A percentile compares a stretch with the other conserved stretches of the same genome.
Conservation (phyloP, 2,797 vertebrate species). For the Cephalopachus bancanus region DNA sequence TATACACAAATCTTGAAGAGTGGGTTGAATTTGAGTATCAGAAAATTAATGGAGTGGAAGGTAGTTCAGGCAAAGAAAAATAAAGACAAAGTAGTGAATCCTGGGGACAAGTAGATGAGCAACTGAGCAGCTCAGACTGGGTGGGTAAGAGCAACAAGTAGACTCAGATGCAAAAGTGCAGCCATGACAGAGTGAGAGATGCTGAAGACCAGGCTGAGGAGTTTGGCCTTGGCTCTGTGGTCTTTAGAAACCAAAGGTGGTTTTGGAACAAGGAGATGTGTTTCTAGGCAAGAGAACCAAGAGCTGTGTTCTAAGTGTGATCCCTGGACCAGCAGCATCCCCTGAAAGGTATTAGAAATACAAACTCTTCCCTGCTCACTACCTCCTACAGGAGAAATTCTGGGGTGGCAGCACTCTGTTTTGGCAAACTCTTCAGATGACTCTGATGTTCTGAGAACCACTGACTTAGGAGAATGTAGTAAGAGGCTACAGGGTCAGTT, state of each 20-base stretch:
- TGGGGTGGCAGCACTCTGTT: neutral
- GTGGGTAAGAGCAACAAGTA: rapidly evolving
- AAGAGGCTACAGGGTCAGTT: neutral
- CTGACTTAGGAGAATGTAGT: neutral
- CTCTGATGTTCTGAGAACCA: neutral
- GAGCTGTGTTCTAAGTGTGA: neutral
- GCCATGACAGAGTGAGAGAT: neutral
- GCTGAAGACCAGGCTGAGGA: neutral
- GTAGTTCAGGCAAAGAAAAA: neutral
- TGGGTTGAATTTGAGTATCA: neutral
- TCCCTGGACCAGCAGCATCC: neutral
- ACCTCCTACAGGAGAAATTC: neutral
- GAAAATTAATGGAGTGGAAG: neutral
- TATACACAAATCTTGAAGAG: neutral
- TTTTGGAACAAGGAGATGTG: neutral
- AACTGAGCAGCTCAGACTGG: neutral
- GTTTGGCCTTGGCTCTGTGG: neutral
- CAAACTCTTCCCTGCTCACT: neutral
- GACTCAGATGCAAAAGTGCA: neutral
- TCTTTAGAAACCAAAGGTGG: neutral
- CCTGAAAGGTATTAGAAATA: neutral
- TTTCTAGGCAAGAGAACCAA: neutral
- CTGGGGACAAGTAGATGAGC: neutral
- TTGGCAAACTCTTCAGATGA: neutral
- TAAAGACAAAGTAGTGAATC: neutral